Conservation (phyloP, 2,113 vertebrate species). For the Mirounga angustirostris region DNA sequence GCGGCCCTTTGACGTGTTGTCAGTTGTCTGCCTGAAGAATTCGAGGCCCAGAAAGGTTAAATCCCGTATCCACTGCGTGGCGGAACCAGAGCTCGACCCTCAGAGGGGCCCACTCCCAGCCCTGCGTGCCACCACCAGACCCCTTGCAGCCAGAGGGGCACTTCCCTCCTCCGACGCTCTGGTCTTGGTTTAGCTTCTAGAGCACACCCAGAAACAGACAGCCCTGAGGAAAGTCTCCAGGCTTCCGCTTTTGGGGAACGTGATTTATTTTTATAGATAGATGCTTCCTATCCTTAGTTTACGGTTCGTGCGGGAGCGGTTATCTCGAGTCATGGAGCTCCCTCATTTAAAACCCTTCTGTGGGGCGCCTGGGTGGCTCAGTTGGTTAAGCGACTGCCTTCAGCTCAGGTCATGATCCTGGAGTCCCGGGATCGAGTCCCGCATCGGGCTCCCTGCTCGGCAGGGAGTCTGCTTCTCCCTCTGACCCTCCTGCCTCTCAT, state of each 20-base stretch:
- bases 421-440: too few relatives aligned
- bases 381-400: too few relatives aligned
- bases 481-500: too few relatives aligned
- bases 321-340: neutral
- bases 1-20: neutral
- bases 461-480: too few relatives aligned
- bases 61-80: neutral
- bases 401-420: too few relatives aligned
- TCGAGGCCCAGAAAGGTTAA: neutral
- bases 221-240: neutral
- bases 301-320: neutral
- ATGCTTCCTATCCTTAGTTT: neutral
- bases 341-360: neutral
- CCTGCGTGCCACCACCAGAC: too few relatives aligned
- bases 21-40: neutral
- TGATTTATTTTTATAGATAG: neutral
- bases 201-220: neutral
- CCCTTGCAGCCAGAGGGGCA: neutral
- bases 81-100: neutral
- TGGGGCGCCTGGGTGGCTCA: too few relatives aligned
- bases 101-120: neutral
- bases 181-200: neutral
- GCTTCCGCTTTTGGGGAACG: neutral
- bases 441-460: too few relatives aligned
- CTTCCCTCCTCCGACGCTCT: accelerated